phyloP scores from a whole-genome alignment of 2,113 vertebrate genomes.

The Marmota monax region DNA sequence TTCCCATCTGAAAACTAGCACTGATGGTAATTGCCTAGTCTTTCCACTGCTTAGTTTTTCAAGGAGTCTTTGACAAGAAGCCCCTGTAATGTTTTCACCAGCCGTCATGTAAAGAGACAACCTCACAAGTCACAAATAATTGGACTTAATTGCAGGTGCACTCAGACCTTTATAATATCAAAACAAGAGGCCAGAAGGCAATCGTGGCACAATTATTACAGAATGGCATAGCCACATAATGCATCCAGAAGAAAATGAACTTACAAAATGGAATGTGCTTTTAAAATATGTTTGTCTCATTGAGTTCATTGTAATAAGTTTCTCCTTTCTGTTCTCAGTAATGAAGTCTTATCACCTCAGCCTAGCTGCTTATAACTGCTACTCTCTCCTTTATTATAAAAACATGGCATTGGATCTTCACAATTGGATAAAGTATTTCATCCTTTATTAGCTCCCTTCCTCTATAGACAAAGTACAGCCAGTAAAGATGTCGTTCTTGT shows the following conservation, averaged over 20 bases:
- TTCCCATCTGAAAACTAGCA: slow-evolving; percentile 70
- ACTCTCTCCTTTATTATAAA: slow-evolving; percentile 79
- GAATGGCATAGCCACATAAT: not conserved
- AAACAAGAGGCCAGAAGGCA: slow-evolving; percentile 60
- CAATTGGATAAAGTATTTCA: slow-evolving; percentile 83
- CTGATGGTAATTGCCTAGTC: slow-evolving; percentile 75
- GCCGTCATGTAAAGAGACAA: not conserved
- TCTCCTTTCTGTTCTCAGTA: slow-evolving; percentile 21
- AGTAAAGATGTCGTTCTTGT: slow-evolving; percentile 85
- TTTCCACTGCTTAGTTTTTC: slow-evolving; percentile 65
- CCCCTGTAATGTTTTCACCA: slow-evolving; percentile 52
- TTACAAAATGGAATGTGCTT: slow-evolving; percentile 9
- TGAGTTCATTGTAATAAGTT: not conserved
- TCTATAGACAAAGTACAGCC: slow-evolving; percentile 78
- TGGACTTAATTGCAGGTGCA: slow-evolving; percentile 66
- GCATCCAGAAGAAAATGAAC: not conserved
- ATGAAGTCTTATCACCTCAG: slow-evolving; percentile 68
- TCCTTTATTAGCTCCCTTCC: slow-evolving; percentile 88
- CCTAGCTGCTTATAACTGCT: slow-evolving; percentile 67
- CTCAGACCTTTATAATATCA: slow-evolving; percentile 45
- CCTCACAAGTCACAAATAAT: slow-evolving; percentile 70
- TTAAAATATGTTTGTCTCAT: slow-evolving; percentile 17
- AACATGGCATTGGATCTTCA: slow-evolving; percentile 81
- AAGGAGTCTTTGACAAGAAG: slow-evolving; percentile 61
- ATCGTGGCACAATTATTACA: slow-evolving; percentile 27